Evolutionary conservation across 2,888 invertebrate species (phyloP).

Genomic region (Apamea crenata): DNA sequence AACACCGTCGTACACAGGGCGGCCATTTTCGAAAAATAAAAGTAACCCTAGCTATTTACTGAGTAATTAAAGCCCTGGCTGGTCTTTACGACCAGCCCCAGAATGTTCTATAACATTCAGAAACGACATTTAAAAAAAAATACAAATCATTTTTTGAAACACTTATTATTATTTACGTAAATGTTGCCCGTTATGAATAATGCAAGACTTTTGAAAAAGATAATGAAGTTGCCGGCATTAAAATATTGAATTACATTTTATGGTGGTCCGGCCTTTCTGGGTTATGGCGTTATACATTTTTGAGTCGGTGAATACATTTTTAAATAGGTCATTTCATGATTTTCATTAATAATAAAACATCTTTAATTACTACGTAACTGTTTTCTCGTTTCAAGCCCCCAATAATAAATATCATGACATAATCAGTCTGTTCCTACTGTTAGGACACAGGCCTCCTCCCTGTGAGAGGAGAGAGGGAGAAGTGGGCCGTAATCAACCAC

Average conservation of each 20-base stretch:
- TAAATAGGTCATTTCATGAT: neutral
- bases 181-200: slow-evolving; percentile 73
- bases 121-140: slow-evolving; percentile 62
- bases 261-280: slow-evolving; percentile 19
- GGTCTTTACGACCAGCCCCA: slow-evolving; percentile 71
- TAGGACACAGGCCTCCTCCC: too few relatives aligned
- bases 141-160: slow-evolving; percentile 65
- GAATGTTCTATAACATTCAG: slow-evolving; percentile 70
- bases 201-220: slow-evolving; percentile 51
- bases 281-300: slow-evolving; percentile 25
- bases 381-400: neutral
- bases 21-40: slow-evolving; percentile 65
- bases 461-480: too few relatives aligned
- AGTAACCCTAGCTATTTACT: slow-evolving; percentile 71
- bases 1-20: slow-evolving; percentile 32
- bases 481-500: too few relatives aligned
- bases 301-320: neutral
- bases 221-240: slow-evolving; percentile 46
- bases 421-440: too few relatives aligned
- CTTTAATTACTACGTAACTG: neutral
- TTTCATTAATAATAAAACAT: neutral
- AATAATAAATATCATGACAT: neutral
- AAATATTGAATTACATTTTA: slow-evolving; percentile 48
- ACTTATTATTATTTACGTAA: slow-evolving; percentile 71
- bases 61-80: slow-evolving; percentile 77